A percentile compares a stretch with the other conserved stretches of the same genome.
Conservation (phyloP, 2,888 invertebrate genomes). For the Halictus quadricinctus region DNA sequence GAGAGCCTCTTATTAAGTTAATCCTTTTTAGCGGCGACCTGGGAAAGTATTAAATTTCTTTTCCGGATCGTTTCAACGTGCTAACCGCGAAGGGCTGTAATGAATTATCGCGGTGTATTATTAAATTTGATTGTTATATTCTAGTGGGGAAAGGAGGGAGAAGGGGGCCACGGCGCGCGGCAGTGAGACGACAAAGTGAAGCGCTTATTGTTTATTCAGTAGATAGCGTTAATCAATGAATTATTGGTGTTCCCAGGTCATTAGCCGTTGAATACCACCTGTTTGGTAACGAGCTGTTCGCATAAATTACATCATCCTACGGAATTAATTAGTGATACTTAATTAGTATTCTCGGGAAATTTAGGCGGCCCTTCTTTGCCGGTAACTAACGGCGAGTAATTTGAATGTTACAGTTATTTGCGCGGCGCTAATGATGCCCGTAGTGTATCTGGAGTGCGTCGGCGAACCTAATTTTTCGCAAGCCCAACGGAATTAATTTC, state of each 20-base stretch:
- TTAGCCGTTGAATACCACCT: constrained; percentile 66
- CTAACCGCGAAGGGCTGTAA: constrained; percentile 26
- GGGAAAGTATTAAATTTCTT: constrained; percentile 24
- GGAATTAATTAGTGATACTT: constrained; percentile 64
- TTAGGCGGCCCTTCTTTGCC: constrained; percentile 38
- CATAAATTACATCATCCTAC: constrained; percentile 62
- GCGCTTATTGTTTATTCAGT: constrained; percentile 65
- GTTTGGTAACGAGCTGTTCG: constrained; percentile 67
- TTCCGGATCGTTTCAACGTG: constrained; percentile 6
- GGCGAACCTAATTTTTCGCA: neutral
- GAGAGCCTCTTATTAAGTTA: constrained; percentile 31
- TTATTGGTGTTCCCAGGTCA: constrained; percentile 69
- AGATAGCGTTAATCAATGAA: constrained; percentile 68
- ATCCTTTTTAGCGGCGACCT: constrained; percentile 27
- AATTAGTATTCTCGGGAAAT: constrained; percentile 61
- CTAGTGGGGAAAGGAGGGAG: constrained; percentile 10
- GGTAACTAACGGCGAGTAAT: constrained; percentile 27
- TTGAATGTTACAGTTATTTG: constrained; percentile 30
- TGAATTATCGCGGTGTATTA: constrained; percentile 48
- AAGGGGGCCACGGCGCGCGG: neutral
- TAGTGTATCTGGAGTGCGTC: constrained; percentile 1
- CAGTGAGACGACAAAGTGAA: constrained; percentile 27
- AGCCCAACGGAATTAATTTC: neutral
- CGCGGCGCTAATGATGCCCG: constrained; percentile 32
- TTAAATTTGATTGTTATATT: constrained; percentile 50